Conservation (phyloP, 2,888 invertebrate species). For the Agrotis exclamationis region DNA sequence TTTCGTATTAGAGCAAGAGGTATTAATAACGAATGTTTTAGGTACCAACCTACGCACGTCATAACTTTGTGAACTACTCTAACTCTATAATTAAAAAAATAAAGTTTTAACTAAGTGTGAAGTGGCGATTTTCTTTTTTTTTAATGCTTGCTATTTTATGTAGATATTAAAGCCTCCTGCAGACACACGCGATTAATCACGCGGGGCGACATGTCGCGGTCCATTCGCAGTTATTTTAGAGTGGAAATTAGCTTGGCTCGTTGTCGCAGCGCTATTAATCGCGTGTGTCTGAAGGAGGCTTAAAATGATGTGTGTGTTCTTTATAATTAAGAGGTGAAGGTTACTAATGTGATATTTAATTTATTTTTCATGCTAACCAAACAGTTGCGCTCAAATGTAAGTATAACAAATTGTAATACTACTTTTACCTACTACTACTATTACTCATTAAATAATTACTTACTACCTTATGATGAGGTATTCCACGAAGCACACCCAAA, state of each 20-base stretch:
- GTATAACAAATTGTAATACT: conserved; percentile 70
- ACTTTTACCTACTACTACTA: no score
- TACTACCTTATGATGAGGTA: not conserved
- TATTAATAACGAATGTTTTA: not conserved
- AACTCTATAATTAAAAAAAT: conserved; percentile 5
- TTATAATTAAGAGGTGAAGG: conserved; percentile 28
- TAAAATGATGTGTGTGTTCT: no score
- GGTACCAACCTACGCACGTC: not conserved
- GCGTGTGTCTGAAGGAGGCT: no score
- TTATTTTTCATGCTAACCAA: conserved; percentile 81
- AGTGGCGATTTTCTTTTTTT: conserved; percentile 43
- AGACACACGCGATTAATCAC: no score
- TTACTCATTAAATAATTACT: not conserved
- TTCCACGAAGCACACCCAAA: no score
- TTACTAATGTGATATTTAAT: conserved; percentile 65
- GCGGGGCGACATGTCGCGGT: no score
- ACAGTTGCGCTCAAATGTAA: conserved; percentile 89
- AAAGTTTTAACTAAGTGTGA: conserved; percentile 13
- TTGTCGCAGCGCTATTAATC: no score
- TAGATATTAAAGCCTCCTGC: no score
- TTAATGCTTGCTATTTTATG: not conserved
- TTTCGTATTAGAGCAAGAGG: not conserved
- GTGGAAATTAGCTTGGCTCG: no score
- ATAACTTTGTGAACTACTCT: not conserved
- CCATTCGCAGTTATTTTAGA: no score